Base-by-base conservation (phyloP, 2,888 invertebrate species). In the Hirtodrosophila cameraria region DNA sequence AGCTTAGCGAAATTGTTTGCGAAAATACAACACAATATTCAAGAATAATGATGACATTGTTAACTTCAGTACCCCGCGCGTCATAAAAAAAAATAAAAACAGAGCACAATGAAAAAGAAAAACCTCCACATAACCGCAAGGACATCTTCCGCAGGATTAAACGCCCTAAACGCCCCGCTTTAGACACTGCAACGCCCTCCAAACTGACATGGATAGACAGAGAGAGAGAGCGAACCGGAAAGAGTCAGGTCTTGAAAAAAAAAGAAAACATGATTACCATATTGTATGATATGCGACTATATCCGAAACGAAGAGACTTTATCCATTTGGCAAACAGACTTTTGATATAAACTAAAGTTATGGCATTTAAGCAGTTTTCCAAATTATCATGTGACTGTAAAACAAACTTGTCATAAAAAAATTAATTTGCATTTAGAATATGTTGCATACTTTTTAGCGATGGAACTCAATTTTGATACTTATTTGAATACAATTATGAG, bases 41-140 rank as follows among this genome's bases (percentile, higher is more conserved):
- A 87, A 77, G 87, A 88, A 88, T 87, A 87, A 87, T 87, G 86
- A 87, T 88, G 86, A 87, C 88, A 88, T 87, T 86, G 86, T 88
- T 87, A 71, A 86, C 75, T 75, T 78, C 81, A 69, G 69, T 77
- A 55, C 67, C 67, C 72, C 67, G 70, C 67, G 67, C 63, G 43
- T 66, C 76, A 76, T 76, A 78, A 67, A 59, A 41, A 15, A 69
- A 33, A 50, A 41, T 15, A 46, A 3, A 15, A 31, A 46, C n/a
- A n/a, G n/a, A n/a, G n/a, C n/a, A n/a, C n/a, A n/a, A n/a, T n/a
- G n/a, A 42, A 30, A 43, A 28, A 58, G 43, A 46, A 58, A 48
- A 59, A 41, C 28, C 68, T 41, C 55, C 62, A 65, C 61, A 78
- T 71, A 84, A 86, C 82, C 83, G 39, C 85, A 83, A 87, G 85